phyloP scores from a whole-genome alignment of 1,140 invertebrate genomes.

The Maniola jurtina region DNA sequence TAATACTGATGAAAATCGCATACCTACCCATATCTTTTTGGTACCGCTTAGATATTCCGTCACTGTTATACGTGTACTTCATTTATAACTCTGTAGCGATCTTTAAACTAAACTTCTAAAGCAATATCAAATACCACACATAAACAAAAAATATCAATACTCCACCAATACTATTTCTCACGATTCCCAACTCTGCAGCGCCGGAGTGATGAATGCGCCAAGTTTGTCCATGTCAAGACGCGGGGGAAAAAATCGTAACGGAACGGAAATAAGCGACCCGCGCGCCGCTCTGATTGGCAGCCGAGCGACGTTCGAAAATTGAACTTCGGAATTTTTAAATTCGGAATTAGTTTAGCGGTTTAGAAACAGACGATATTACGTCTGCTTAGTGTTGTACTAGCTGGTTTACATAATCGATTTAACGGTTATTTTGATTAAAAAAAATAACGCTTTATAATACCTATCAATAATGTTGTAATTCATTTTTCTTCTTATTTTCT shows the following conservation, averaged over 20 bases:
- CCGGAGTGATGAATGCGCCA: conserved; percentile 60
- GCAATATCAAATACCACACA: neutral
- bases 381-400: neutral
- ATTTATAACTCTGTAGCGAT: neutral
- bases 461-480: no score
- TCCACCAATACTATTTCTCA: conserved; percentile 3
- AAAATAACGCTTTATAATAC: no score
- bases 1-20: no score
- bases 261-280: conserved; percentile 57
- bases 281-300: conserved; percentile 59
- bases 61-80: neutral
- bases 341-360: conserved; percentile 3
- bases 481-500: no score
- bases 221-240: conserved; percentile 64
- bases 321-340: conserved; percentile 26
- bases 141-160: neutral
- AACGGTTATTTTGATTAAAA: no score
- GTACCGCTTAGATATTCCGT: no score
- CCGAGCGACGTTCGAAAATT: conserved; percentile 28
- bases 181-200: conserved; percentile 21
- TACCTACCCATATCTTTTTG: no score
- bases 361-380: neutral
- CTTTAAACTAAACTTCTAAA: neutral
- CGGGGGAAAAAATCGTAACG: conserved; percentile 45
- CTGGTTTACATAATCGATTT: neutral